A percentile compares a stretch with the other conserved stretches of the same genome.
Evolutionary conservation across 2,888 invertebrate genomes (phyloP).

Genomic region (Microctonus brassicae): DNA sequence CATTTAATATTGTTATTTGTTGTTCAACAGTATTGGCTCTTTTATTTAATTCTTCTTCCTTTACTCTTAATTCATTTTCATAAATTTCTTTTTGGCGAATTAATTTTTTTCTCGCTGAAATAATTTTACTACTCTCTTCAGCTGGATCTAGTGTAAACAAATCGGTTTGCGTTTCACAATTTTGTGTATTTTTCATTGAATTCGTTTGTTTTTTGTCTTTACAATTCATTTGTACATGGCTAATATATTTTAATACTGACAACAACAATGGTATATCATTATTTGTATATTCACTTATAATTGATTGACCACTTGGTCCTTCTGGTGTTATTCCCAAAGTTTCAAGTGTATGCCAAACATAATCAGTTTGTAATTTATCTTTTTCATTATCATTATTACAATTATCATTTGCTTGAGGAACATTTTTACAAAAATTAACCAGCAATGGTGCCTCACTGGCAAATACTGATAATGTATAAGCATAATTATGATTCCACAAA

Average conservation of each 20-base stretch:
- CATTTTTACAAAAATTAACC: conserved; percentile 59
- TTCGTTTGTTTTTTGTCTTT: not conserved
- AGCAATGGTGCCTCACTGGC: conserved; percentile 66
- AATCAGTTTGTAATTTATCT: conserved; percentile 62
- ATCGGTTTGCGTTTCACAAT: conserved; percentile 50
- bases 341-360: conserved; percentile 61
- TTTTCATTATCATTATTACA: conserved; percentile 34
- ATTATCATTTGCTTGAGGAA: conserved; percentile 35
- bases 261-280: conserved; percentile 59
- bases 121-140: conserved; percentile 44
- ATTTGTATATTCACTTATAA: conserved; percentile 58
- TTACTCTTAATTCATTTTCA: conserved; percentile 54
- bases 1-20: conserved; percentile 55
- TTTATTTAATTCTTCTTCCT: conserved; percentile 57
- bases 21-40: conserved; percentile 56
- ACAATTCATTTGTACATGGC: conserved; percentile 29
- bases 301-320: conserved; percentile 54
- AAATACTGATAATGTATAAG: conserved; percentile 65
- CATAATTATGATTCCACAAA: conserved; percentile 63
- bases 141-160: conserved; percentile 15
- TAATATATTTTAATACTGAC: conserved; percentile 59
- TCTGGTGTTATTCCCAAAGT: conserved; percentile 61
- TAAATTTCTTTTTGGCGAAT: conserved; percentile 58
- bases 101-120: conserved; percentile 54
- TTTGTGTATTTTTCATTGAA: conserved; percentile 20